Conservation (phyloP, 2,797 vertebrate species). For the Coendou prehensilis region DNA sequence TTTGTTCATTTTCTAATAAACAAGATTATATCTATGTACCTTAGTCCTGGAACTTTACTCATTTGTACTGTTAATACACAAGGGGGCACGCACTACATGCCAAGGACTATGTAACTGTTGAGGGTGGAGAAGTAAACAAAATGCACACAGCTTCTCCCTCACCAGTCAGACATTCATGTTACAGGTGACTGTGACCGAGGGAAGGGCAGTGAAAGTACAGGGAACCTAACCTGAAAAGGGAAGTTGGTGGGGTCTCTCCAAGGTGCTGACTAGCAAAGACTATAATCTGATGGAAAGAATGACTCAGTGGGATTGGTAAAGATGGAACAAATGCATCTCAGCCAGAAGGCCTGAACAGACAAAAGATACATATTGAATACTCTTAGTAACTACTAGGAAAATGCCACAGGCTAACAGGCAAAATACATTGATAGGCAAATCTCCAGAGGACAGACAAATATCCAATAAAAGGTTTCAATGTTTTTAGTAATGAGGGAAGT, state of each 20-base stretch:
- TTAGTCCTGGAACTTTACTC: background rate
- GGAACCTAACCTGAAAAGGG: background rate
- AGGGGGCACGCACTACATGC: background rate
- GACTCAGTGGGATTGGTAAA: background rate
- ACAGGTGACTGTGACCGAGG: background rate
- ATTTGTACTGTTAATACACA: background rate
- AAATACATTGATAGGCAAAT: background rate
- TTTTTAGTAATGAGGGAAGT: background rate
- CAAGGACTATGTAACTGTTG: background rate
- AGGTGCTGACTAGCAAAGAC: background rate
- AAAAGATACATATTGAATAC: background rate
- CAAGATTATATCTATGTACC: background rate
- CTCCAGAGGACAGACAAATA: background rate
- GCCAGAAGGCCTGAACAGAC: background rate
- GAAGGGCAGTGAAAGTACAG: background rate
- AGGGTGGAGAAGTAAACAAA: background rate
- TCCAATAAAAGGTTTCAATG: background rate
- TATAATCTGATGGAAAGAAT: background rate
- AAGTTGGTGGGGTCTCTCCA: background rate
- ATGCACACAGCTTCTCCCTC: background rate
- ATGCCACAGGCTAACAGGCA: background rate
- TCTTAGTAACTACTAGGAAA: background rate
- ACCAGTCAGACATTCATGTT: background rate
- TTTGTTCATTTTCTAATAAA: slow-evolving; percentile 70
- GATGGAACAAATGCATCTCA: background rate